Evolutionary conservation across 2,113 vertebrate genomes (phyloP), one percentile per base, ranked within the genome.

Genomic region (Nymphicus hollandicus): DNA sequence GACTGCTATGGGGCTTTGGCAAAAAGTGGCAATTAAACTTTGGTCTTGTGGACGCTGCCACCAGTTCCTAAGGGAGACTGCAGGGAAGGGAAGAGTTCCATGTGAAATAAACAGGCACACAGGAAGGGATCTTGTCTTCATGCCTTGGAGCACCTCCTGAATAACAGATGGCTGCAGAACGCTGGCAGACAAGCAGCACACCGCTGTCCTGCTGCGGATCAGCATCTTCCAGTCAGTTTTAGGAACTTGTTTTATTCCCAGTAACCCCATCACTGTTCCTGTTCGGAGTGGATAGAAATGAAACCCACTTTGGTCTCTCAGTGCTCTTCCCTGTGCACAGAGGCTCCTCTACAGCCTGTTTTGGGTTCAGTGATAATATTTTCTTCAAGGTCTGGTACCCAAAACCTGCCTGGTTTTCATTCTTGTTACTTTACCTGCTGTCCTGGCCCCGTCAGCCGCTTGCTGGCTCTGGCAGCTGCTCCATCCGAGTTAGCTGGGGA

Each of bases 21-120:
- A 66, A 63, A 63, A 58, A 35, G 22, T 0, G 11, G 10, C 43
- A 19, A 7, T 19, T 41, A 14, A 56, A 29, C 10, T 28, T 19
- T 20, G 37, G 6, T 18, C 29, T 4, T 11, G 13, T 31, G 69
- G 50, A 44, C 18, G 2, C 44, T 0, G 2, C 20, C 71, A 6
- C 0, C 2, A 1, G 17, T 43, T 69, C 81, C 73, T 55, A 6
- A 29, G 80, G 39, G 81, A 66, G 28, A 0, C 17, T 39, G 33
- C n/a, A 8, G 74, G 69, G 87, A 65, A 11, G 6, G 65, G n/a
- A 28, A 4, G 50, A 49, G 31, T 17, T 81, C 46, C 7, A 16
- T 9, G 44, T 27, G 27, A 19, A 37, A 31, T 11, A 1, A 10
- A 0, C 4, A 35, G 53, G 47, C 20, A 5, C 8, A 1, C 0